Evolutionary conservation across 2,888 invertebrate genomes (phyloP), one percentile per base, ranked within the genome.

Genomic region (Lacanobia oleracea): DNA sequence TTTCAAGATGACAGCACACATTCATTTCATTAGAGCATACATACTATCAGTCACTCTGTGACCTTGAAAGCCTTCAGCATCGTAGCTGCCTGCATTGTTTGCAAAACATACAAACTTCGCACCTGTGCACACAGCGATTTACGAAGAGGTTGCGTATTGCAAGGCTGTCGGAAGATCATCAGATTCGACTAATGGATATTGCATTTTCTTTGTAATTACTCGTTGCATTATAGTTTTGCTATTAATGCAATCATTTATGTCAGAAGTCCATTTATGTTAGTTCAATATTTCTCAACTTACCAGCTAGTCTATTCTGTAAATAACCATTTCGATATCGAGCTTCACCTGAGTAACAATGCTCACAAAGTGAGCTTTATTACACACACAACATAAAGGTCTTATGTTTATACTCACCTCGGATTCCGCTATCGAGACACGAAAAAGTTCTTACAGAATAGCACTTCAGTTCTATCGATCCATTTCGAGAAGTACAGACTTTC

Each of bases 81-180:
- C 23, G 62, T 65, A 68, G 76, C 68, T 63, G 74, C 51, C 68
- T 63, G 74, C 51, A 85, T 85, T 86, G 84, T 85, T 86, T 86
- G 84, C 77, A 71, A 85, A 73, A 85, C 74, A 75, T 77, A 62
- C 67, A 70, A 59, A 74, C 73, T 64, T 81, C 45, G 21, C 78
- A 85, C 81, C 54, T 81, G 78, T 77, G 65, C 62, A 66, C 65
- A 68, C 54, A 48, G 27, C 12, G 21, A 72, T 68, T 69, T 67
- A 66, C 60, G 57, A 74, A 69, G 59, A 43, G 6, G 51, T 57
- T 67, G 61, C 56, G 54, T 81, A 64, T 63, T 54, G 50, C 69
- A 76, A 76, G 64, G 60, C 60, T 65, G 18, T 72, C 37, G 23
- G 45, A 14, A 73, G 65, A 76, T 64, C 63, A 79, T 63, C 61